Percentiles rank a stretch among this genome's conserved stretches.
phyloP scores from a whole-genome alignment of 2,113 vertebrate species.

The Otus sunia region DNA sequence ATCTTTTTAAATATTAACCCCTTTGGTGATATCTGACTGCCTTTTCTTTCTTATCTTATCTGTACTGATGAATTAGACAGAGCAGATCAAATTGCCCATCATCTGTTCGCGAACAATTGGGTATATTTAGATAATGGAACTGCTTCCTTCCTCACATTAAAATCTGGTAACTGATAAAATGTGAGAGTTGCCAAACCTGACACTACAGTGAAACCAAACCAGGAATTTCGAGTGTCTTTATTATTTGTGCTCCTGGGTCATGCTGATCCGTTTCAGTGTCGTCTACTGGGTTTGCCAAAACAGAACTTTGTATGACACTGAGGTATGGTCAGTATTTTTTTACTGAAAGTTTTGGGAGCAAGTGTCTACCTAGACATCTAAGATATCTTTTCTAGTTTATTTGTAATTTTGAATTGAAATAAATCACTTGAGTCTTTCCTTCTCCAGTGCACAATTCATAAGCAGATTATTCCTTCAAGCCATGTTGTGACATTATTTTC shows the following conservation, averaged over 20 bases:
- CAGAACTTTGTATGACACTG: background rate
- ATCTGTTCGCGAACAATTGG: slow-evolving; percentile 81
- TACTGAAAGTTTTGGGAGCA: background rate
- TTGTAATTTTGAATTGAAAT: background rate
- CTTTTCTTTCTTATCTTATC: slow-evolving; percentile 84
- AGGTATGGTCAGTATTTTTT: background rate
- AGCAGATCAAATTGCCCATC: slow-evolving; percentile 86
- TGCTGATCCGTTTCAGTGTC: background rate
- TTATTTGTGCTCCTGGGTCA: slow-evolving; percentile 39
- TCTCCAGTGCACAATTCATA: background rate
- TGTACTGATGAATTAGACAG: slow-evolving; percentile 81
- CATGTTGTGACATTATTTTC: background rate
- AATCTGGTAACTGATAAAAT: slow-evolving; percentile 82
- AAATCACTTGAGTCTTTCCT: background rate
- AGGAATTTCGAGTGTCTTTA: slow-evolving; percentile 52
- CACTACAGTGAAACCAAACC: slow-evolving; percentile 53
- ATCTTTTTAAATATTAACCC: slow-evolving; percentile 83
- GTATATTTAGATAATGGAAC: slow-evolving; percentile 85
- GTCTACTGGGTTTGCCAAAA: background rate
- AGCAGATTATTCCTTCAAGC: background rate
- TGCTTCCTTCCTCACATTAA: slow-evolving; percentile 82
- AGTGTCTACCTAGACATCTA: background rate
- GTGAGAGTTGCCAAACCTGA: slow-evolving; percentile 61
- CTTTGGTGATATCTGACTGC: slow-evolving; percentile 74
- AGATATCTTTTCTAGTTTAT: background rate